Percentiles rank a stretch among this genome's conserved stretches.
phyloP scores from a whole-genome alignment of 2,113 vertebrate species.

The Regulus satrapa region DNA sequence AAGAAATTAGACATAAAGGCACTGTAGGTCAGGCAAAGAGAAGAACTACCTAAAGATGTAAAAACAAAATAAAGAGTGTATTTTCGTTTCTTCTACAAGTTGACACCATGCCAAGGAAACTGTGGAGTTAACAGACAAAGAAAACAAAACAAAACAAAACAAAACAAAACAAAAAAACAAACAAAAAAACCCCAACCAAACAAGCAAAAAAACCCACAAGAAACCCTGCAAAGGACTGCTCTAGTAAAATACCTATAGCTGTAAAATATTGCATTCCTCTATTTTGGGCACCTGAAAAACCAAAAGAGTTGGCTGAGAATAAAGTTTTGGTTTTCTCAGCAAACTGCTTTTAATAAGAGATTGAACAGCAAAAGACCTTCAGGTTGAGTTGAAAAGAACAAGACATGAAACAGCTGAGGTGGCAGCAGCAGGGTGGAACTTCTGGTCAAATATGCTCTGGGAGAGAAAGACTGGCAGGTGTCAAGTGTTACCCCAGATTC shows the following conservation, averaged over 20 bases:
- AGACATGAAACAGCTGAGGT: neutral
- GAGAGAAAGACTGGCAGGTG: neutral
- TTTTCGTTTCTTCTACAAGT: neutral
- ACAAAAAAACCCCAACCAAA: too few relatives aligned
- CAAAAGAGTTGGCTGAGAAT: neutral
- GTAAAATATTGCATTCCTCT: neutral
- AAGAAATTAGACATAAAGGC: neutral
- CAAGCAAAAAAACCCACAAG: too few relatives aligned
- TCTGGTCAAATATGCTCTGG: neutral
- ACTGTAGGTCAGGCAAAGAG: neutral
- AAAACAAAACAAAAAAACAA: too few relatives aligned
- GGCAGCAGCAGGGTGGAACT: neutral
- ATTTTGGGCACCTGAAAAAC: neutral
- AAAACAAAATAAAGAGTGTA: neutral
- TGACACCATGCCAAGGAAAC: neutral
- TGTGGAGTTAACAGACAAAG: neutral
- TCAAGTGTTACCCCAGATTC: neutral
- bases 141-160: too few relatives aligned
- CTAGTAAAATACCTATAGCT: accelerated
- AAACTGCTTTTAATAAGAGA: neutral
- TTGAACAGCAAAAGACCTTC: neutral
- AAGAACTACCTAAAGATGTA: neutral
- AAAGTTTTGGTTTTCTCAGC: neutral
- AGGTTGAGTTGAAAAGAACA: neutral
- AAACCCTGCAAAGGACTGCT: neutral